Evolutionary conservation across 2,888 invertebrate species (phyloP).

Genomic region (Lasioglossum malachurum): DNA sequence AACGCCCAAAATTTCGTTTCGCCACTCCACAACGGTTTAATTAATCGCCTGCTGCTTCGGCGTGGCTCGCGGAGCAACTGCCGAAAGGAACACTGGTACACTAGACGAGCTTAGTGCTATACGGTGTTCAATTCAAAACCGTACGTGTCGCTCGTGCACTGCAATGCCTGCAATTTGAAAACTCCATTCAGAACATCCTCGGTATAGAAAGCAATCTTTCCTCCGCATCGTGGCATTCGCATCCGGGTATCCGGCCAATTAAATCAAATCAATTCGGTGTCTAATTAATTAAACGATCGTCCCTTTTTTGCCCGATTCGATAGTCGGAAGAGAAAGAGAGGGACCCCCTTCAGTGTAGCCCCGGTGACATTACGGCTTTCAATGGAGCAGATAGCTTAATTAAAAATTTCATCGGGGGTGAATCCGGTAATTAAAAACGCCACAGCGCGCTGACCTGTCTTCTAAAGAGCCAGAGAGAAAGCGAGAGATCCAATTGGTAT

Average conservation of each 20-base stretch:
- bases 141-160: too few relatives aligned
- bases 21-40: conserved; percentile 18
- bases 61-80: not conserved
- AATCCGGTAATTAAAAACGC: conserved; percentile 45
- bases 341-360: not conserved
- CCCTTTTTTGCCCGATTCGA: not conserved
- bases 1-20: conserved; percentile 9
- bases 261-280: conserved; percentile 27
- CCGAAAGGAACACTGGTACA: not conserved
- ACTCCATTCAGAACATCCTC: not conserved
- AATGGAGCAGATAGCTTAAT: conserved; percentile 36
- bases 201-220: not conserved
- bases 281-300: conserved; percentile 45
- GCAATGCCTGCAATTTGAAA: not conserved
- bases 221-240: not conserved
- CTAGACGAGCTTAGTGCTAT: too few relatives aligned
- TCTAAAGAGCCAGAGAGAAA: not conserved
- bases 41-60: conserved; percentile 11
- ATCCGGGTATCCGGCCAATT: conserved; percentile 8
- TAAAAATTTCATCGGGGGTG: conserved; percentile 25
- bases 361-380: conserved; percentile 25
- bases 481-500: conserved; percentile 19
- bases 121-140: too few relatives aligned
- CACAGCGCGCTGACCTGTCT: conserved; percentile 17
- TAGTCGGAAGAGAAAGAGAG: not conserved